Evolutionary conservation across 2,797 vertebrate genomes (phyloP).

Genomic region (Macrochelys suwanniensis): DNA sequence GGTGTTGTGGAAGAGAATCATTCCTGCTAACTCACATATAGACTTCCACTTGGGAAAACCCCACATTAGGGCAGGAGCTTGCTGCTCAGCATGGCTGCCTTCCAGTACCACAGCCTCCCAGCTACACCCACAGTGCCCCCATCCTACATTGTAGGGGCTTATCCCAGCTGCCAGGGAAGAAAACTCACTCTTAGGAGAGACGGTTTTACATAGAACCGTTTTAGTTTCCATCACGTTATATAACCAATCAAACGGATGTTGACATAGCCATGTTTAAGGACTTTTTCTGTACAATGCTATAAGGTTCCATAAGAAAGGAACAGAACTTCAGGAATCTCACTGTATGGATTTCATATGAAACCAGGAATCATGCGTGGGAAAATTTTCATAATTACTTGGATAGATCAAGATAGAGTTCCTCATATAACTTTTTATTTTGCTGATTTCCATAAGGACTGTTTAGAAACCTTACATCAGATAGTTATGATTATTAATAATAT

Average conservation of each 20-base stretch:
- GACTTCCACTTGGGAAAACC: background rate
- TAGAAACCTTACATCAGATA: background rate
- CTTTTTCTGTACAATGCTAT: background rate
- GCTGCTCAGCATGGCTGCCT: background rate
- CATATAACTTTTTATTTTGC: background rate
- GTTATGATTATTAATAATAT: background rate
- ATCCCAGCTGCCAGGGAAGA: background rate
- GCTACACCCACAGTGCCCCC: background rate
- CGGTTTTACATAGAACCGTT: background rate
- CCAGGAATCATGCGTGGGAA: background rate
- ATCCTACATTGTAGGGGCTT: background rate
- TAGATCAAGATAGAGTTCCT: background rate
- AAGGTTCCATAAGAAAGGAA: too few relatives aligned
- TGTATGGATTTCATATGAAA: background rate
- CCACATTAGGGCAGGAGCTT: background rate
- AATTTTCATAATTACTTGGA: background rate
- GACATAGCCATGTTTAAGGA: background rate
- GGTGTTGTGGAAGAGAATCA: background rate
- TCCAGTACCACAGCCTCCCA: background rate
- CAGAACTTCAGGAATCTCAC: background rate
- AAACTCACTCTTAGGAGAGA: background rate
- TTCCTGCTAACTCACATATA: background rate
- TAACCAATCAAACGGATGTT: background rate
- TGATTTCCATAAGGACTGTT: background rate
- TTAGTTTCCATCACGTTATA: background rate